Evolutionary conservation across 2,888 invertebrate species (phyloP).

Genomic region (Melolontha melolontha): DNA sequence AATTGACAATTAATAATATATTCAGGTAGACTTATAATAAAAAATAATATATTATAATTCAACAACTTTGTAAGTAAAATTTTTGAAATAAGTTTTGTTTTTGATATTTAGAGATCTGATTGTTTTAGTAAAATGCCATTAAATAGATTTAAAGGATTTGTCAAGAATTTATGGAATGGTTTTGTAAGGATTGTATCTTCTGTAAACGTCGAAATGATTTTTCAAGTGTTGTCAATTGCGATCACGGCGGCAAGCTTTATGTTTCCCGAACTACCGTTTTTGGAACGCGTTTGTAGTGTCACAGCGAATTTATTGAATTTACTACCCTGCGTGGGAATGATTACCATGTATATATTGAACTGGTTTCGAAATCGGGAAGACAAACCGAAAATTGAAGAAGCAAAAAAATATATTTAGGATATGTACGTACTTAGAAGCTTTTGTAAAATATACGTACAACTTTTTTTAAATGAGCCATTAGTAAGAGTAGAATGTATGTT

Average conservation of each 20-base stretch:
- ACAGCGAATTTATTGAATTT: constrained; percentile 1
- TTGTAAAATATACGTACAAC: no score
- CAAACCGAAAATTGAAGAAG: constrained; percentile 2
- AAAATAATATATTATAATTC: no score
- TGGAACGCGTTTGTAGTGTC: not conserved
- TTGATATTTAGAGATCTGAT: no score
- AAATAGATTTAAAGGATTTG: constrained; percentile 10
- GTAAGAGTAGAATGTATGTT: no score
- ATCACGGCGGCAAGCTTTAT: constrained; percentile 10
- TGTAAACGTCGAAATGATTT: constrained; percentile 15
- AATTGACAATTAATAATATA: no score
- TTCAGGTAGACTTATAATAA: no score
- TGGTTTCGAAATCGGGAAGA: constrained; percentile 12
- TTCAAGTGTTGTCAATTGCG: constrained; percentile 4
- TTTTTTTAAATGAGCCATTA: no score
- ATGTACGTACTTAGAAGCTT: not conserved
- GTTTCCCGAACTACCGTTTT: constrained; percentile 23
- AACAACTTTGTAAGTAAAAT: no score
- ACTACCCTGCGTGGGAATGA: constrained; percentile 9
- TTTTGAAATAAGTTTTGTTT: no score
- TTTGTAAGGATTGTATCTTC: constrained; percentile 3
- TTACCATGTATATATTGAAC: constrained; percentile 17
- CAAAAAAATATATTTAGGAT: not conserved
- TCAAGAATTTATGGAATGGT: constrained; percentile 14
- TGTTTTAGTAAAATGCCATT: constrained; percentile 1